phyloP scores from a whole-genome alignment of 2,113 vertebrate species.

The Neomonachus schauinslandi region DNA sequence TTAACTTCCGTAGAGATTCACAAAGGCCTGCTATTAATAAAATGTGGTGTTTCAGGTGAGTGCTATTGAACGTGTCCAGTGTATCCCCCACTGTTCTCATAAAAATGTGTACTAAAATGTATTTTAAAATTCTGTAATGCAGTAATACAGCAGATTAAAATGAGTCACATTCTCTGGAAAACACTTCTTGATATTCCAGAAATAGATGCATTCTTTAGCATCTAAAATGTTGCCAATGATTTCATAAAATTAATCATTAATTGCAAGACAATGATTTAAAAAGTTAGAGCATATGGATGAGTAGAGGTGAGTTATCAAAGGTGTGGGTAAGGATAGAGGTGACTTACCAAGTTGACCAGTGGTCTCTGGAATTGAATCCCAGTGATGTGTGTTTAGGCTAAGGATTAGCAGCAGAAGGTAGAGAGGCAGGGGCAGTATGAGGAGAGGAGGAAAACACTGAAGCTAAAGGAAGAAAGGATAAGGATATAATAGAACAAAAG shows the following conservation, averaged over 20 bases:
- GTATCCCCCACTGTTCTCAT: background rate
- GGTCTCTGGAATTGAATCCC: background rate
- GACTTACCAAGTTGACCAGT: background rate
- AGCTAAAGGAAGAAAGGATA: background rate
- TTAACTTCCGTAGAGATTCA: background rate
- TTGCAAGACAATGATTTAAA: background rate
- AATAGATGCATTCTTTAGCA: background rate
- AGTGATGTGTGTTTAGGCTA: background rate
- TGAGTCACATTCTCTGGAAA: conserved; percentile 37
- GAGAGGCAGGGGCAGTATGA: background rate
- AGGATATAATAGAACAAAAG: background rate
- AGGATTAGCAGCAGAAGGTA: background rate
- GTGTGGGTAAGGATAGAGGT: background rate
- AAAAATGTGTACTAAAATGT: conserved; percentile 6
- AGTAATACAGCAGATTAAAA: conserved; percentile 31
- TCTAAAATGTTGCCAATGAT: background rate
- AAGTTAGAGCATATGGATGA: background rate
- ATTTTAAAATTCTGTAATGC: background rate
- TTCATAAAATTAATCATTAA: conserved; percentile 12
- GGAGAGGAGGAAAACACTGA: background rate
- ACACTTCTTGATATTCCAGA: background rate
- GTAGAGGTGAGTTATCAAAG: background rate
- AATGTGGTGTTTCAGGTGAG: conserved; percentile 31
- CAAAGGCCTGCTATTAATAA: conserved; percentile 36
- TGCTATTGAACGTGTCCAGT: background rate